Evolutionary conservation across 2,797 vertebrate genomes (phyloP).

Genomic region (Distichodus sexfasciatus): DNA sequence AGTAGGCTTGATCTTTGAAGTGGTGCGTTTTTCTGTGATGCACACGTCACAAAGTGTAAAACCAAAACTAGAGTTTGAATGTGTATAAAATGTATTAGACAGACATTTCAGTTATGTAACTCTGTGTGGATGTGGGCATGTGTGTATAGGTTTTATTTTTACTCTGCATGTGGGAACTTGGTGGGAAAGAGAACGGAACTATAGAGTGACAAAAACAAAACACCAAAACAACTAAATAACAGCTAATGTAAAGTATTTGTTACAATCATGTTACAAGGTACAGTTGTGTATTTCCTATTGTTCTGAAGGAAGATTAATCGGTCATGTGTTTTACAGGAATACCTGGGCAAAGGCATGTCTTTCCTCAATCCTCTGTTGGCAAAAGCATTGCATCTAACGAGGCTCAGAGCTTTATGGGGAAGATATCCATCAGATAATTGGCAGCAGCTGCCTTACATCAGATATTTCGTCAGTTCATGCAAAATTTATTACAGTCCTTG

Average conservation of each 20-base stretch:
- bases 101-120: neutral
- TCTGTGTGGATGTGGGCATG: neutral
- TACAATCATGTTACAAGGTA: too few relatives aligned
- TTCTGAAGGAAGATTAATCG: too few relatives aligned
- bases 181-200: too few relatives aligned
- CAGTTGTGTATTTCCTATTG: too few relatives aligned
- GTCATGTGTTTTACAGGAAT: neutral
- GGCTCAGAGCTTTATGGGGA: neutral
- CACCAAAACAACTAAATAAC: neutral
- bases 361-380: neutral
- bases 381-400: neutral
- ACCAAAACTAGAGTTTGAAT: constrained; percentile 1
- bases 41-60: neutral
- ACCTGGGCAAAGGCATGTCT: neutral
- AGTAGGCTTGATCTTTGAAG: constrained; percentile 2
- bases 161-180: too few relatives aligned
- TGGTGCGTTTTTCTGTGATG: neutral
- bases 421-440: neutral
- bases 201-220: too few relatives aligned
- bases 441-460: neutral
- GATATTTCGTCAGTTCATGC: neutral
- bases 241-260: too few relatives aligned
- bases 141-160: neutral
- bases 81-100: constrained; percentile 4
- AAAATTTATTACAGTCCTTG: neutral